A percentile compares a stretch with the other conserved stretches of the same genome.
Conservation (phyloP, 2,113 vertebrate genomes). For the Microcebus jonahi region DNA sequence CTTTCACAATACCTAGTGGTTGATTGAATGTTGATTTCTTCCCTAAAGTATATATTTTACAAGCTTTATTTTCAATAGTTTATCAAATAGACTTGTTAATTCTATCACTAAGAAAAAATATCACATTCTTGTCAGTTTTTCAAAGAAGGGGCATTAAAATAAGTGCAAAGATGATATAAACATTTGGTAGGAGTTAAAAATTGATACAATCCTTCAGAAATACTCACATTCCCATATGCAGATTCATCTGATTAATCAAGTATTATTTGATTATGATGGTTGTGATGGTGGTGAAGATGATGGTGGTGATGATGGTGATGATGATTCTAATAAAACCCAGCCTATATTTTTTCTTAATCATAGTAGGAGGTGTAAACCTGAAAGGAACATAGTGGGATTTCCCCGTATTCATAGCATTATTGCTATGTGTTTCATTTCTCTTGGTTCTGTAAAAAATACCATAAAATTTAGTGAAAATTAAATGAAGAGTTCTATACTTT, state of each 20-base stretch:
- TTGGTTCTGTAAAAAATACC: slow-evolving; percentile 75
- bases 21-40: slow-evolving; percentile 31
- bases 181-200: slow-evolving; percentile 60
- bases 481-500: slow-evolving; percentile 54
- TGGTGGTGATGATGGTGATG: slow-evolving; percentile 49
- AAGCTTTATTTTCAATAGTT: slow-evolving; percentile 42
- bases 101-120: slow-evolving; percentile 12
- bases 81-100: slow-evolving; percentile 25
- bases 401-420: slow-evolving; percentile 67
- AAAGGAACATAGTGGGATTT: slow-evolving; percentile 72
- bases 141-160: slow-evolving; percentile 48
- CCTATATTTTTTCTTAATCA: slow-evolving; percentile 72
- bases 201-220: slow-evolving; percentile 52
- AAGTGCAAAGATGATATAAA: slow-evolving; percentile 47
- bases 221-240: slow-evolving; percentile 76
- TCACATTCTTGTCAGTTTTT: slow-evolving; percentile 47
- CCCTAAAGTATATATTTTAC: slow-evolving; percentile 49
- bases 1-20: background rate
- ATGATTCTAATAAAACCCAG: slow-evolving; percentile 69
- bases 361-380: slow-evolving; percentile 69
- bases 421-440: slow-evolving; percentile 67
- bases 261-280: slow-evolving; percentile 74
- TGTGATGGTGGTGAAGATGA: slow-evolving; percentile 34
- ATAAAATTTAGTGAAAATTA: slow-evolving; percentile 68
- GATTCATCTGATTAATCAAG: slow-evolving; percentile 71